Evolutionary conservation across 2,797 vertebrate genomes (phyloP).

Genomic region (Brachymystax lenok): DNA sequence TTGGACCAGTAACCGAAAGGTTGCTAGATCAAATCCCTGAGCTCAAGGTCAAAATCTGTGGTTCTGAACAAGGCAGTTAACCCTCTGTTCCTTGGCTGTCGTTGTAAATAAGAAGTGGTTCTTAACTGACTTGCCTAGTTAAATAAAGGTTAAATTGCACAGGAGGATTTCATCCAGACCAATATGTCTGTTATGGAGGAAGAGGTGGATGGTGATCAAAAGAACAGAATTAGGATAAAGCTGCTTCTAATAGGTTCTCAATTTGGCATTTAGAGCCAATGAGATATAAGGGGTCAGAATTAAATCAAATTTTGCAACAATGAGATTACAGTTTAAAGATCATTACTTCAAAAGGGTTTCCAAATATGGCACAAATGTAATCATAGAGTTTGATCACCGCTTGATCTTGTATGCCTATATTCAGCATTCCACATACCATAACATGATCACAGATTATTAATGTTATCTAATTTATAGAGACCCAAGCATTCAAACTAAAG

Average conservation of each 20-base stretch:
- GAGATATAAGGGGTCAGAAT: conserved; percentile 50
- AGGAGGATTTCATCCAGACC: conserved; percentile 16
- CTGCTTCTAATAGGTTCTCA: conserved; percentile 30
- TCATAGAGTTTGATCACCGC: neutral
- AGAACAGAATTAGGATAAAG: neutral
- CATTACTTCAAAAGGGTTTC: conserved; percentile 6
- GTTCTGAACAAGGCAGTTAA: too few species aligned
- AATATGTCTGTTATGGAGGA: conserved; percentile 11
- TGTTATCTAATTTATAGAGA: neutral
- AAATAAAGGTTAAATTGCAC: neutral
- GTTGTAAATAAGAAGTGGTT: too few species aligned
- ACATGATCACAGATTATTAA: neutral
- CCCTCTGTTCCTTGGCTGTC: too few species aligned
- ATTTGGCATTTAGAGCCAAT: neutral
- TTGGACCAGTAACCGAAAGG: too few species aligned
- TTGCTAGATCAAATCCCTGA: too few species aligned
- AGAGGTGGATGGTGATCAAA: conserved; percentile 8
- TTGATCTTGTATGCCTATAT: neutral
- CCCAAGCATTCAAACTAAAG: neutral
- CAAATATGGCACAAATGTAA: neutral
- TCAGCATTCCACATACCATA: too few species aligned
- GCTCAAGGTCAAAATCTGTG: too few species aligned
- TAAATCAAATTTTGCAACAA: conserved; percentile 37
- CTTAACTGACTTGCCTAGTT: too few species aligned
- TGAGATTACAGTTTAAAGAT: conserved; percentile 26